Percentiles rank a stretch among this genome's conserved stretches.
These are phyloP conservation scores for Brachionus rotundiformis DNA, from an alignment of 1,140 invertebrate species.

Conservation along the genomic window DNA sequence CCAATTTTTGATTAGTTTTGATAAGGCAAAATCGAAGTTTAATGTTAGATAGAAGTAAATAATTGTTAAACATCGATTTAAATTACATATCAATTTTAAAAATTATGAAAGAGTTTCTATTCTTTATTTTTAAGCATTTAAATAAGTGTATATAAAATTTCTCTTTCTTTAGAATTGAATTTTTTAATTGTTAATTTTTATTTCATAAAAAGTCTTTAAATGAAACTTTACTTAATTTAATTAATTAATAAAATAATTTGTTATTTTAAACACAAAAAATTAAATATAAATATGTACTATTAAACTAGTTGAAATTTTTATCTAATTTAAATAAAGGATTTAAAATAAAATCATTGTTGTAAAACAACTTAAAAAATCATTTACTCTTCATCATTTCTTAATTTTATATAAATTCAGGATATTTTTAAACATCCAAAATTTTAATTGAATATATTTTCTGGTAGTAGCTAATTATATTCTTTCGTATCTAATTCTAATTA, in stretches of 20 bases:
- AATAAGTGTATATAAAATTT: conserved; percentile 1
- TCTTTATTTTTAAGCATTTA: neutral
- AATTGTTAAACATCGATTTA: neutral
- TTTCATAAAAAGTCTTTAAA: neutral
- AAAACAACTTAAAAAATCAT: too few relatives aligned
- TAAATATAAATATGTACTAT: too few relatives aligned
- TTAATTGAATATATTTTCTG: conserved; percentile 3
- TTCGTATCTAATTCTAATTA: neutral
- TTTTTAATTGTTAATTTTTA: too few relatives aligned
- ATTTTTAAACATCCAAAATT: too few relatives aligned
- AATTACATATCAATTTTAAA: neutral
- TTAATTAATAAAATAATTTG: neutral
- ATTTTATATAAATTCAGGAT: too few relatives aligned
- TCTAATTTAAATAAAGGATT: too few relatives aligned
- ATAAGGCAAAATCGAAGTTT: neutral
- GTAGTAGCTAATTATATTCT: conserved; percentile 4
- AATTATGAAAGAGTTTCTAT: neutral
- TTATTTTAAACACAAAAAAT: too few relatives aligned
- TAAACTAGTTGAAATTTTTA: too few relatives aligned
- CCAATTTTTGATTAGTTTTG: neutral
- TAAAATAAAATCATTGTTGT: too few relatives aligned
- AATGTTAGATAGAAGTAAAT: neutral
- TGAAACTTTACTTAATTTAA: too few relatives aligned
- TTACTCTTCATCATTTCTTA: too few relatives aligned
- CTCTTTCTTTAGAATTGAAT: too few relatives aligned